Evolutionary conservation across 92 coral and sea anemone genomes (phyloP).

Genomic region (Porites cylindrica): DNA sequence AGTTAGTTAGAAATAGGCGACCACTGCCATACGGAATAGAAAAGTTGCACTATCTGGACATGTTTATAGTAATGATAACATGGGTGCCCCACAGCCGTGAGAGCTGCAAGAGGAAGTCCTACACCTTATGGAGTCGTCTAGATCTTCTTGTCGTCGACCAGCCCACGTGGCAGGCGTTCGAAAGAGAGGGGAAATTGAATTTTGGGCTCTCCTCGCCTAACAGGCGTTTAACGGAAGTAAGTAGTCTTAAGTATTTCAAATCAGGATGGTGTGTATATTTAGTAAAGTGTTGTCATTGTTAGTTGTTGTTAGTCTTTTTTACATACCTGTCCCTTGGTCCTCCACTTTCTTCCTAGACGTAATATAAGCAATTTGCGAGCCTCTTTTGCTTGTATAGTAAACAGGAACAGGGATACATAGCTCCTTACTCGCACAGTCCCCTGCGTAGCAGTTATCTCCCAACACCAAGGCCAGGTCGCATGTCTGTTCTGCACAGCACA

Average conservation of each 20-base stretch:
- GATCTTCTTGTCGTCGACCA: no score
- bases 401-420: constrained; percentile 93
- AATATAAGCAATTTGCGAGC: constrained; percentile 96
- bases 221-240: no score
- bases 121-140: no score
- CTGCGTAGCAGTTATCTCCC: constrained; percentile 97
- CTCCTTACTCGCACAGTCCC: constrained; percentile 96
- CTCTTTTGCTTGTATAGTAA: constrained; percentile 53
- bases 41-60: no score
- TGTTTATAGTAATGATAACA: no score
- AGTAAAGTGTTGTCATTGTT: background rate
- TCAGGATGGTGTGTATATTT: background rate
- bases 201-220: no score
- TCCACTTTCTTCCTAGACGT: constrained; percentile 83
- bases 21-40: no score
- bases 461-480: constrained; percentile 95
- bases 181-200: no score
- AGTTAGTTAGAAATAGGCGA: no score
- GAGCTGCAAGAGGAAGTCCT: no score
- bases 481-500: constrained; percentile 94
- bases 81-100: no score
- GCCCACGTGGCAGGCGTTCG: no score
- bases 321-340: constrained; percentile 62
- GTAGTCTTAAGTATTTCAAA: background rate
- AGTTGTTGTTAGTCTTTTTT: background rate